phyloP scores from a whole-genome alignment of 2,888 invertebrate species.

The Drosophila vallismaia region DNA sequence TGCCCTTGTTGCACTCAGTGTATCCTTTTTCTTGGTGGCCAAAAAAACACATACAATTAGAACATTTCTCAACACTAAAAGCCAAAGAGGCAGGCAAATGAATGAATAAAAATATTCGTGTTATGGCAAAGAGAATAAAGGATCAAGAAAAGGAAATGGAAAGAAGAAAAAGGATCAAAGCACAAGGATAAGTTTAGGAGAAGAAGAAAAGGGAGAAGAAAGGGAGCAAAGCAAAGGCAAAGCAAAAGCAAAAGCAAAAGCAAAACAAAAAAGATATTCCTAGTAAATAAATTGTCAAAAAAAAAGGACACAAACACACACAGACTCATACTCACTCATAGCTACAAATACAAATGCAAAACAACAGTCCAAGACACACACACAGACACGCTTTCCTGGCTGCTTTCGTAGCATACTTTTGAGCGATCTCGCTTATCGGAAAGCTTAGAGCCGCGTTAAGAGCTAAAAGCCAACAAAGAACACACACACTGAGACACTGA shows the following conservation, averaged over 20 bases:
- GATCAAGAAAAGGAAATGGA: neutral
- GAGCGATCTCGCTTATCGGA: constrained; percentile 44
- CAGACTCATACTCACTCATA: constrained; percentile 8
- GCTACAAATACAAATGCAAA: neutral
- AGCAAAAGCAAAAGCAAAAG: constrained; percentile 37
- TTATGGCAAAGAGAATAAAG: neutral
- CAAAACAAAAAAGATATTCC: constrained; percentile 57
- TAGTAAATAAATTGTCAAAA: constrained; percentile 67
- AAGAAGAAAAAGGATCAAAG: neutral
- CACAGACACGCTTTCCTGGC: constrained; percentile 17
- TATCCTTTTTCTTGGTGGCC: constrained; percentile 7
- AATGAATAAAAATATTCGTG: constrained; percentile 1
- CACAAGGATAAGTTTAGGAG: neutral
- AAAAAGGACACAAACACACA: constrained; percentile 15
- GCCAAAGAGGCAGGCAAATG: constrained; percentile 11
- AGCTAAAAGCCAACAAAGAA: constrained; percentile 25
- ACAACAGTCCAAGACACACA: constrained; percentile 1
- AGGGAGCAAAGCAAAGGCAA: constrained; percentile 13
- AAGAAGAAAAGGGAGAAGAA: neutral
- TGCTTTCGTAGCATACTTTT: constrained; percentile 64
- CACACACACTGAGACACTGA: constrained; percentile 22
- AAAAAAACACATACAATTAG: constrained; percentile 9
- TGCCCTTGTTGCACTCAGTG: constrained; percentile 10
- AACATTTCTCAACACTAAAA: constrained; percentile 8
- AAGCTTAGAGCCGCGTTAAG: constrained; percentile 21